A percentile compares a stretch with the other conserved stretches of the same genome.
These are phyloP conservation scores for Dinothrombium tinctorium DNA, from an alignment of 1,140 invertebrate genomes.

Conservation along the genomic window DNA sequence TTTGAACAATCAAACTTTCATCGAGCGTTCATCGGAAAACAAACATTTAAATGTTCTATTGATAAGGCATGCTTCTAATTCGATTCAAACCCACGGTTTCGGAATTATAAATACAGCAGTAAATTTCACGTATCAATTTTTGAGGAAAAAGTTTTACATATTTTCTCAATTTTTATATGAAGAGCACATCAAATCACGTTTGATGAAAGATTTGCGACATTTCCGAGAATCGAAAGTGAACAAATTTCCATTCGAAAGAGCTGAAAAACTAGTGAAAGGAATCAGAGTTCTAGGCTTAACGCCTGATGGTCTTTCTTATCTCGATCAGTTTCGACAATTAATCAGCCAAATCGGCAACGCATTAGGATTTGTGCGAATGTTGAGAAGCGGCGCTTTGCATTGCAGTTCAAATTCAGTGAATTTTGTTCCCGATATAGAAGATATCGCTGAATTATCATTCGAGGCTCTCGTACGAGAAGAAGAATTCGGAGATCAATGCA, in stretches of 20 bases:
- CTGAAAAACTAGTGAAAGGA: slow-evolving; percentile 79
- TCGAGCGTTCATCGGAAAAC: slow-evolving; percentile 28
- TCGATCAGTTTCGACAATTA: slow-evolving; percentile 75
- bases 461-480: slow-evolving; percentile 25
- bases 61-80: slow-evolving; percentile 86
- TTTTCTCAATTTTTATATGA: slow-evolving; percentile 97
- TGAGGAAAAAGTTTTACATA: slow-evolving; percentile 72
- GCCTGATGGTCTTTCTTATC: slow-evolving; percentile 53
- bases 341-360: slow-evolving; percentile 91
- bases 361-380: slow-evolving; percentile 80
- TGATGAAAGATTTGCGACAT: slow-evolving; percentile 21
- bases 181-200: slow-evolving; percentile 85
- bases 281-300: slow-evolving; percentile 69
- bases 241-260: slow-evolving; percentile 53
- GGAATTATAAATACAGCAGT: slow-evolving; percentile 92
- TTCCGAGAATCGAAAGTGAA: slow-evolving; percentile 13
- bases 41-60: slow-evolving; percentile 91
- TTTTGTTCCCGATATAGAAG: slow-evolving; percentile 63
- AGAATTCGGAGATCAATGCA: slow-evolving; percentile 30
- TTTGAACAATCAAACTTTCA: slow-evolving; percentile 60
- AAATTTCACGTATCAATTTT: slow-evolving; percentile 89
- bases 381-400: slow-evolving; percentile 75
- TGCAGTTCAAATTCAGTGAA: slow-evolving; percentile 69
- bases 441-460: slow-evolving; percentile 31
- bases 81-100: slow-evolving; percentile 85